phyloP scores from a whole-genome alignment of 2,797 vertebrate species.

The Pseudomugil tenellus region DNA sequence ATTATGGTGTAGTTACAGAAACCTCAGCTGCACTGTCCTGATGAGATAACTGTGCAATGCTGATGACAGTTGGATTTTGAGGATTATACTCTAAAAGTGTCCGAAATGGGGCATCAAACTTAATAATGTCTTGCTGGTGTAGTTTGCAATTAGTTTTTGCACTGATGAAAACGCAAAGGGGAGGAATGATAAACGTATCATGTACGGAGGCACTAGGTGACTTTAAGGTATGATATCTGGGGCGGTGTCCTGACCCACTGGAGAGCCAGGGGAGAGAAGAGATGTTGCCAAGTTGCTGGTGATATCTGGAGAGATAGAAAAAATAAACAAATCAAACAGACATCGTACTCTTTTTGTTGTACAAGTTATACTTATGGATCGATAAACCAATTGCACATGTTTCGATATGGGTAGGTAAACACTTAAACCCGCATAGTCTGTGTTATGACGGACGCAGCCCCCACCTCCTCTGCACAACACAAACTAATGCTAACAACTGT shows the following conservation, averaged over 20 bases:
- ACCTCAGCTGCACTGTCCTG: conserved; percentile 12
- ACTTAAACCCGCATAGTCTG: background rate
- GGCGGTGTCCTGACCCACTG: conserved; percentile 47
- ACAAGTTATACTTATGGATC: too few species aligned
- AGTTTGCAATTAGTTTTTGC: conserved; percentile 23
- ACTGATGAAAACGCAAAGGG: conserved; percentile 26
- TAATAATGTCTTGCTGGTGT: conserved; percentile 61
- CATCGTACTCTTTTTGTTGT: background rate
- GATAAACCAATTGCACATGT: background rate
- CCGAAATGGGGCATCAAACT: background rate
- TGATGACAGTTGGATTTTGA: conserved; percentile 20
- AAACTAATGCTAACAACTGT: conserved; percentile 49
- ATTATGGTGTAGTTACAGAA: conserved; percentile 62
- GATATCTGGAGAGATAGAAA: conserved; percentile 48
- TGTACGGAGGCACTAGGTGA: conserved; percentile 69
- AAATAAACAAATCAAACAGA: background rate
- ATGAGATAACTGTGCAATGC: conserved; percentile 20
- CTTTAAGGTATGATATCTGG: conserved; percentile 47
- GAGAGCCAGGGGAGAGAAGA: conserved; percentile 78
- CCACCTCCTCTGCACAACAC: conserved; percentile 41
- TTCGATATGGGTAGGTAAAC: background rate
- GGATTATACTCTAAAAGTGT: background rate
- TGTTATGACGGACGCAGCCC: conserved; percentile 21
- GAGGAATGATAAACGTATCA: background rate
- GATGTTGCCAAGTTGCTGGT: conserved; percentile 69